Conservation (phyloP, 2,888 invertebrate species). For the Megaustenia siamemsis region DNA sequence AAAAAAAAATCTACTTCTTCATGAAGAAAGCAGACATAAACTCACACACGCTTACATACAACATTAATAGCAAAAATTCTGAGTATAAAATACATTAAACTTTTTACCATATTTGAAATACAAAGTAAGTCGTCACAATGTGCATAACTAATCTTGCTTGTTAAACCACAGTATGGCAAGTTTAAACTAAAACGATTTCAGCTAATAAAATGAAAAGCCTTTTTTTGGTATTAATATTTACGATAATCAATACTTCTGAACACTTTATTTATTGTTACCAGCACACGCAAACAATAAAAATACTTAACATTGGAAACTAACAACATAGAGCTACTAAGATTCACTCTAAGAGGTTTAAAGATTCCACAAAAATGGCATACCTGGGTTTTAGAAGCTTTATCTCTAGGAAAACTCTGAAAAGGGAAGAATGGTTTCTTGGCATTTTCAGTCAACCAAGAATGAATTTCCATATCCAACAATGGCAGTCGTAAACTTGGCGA, state of each 20-base stretch:
- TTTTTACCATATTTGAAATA: neutral
- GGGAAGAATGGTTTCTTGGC: slow-evolving; percentile 76
- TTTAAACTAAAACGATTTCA: no score
- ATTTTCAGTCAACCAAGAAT: slow-evolving; percentile 77
- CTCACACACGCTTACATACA: slow-evolving; percentile 19
- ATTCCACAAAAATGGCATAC: slow-evolving; percentile 60
- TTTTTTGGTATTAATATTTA: no score
- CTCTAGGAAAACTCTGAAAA: slow-evolving; percentile 74
- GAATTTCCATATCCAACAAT: slow-evolving; percentile 75
- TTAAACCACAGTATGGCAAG: no score
- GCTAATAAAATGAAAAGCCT: no score
- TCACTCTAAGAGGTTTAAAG: neutral
- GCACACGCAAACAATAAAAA: neutral
- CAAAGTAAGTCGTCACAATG: neutral
- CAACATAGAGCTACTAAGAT: slow-evolving; percentile 7
- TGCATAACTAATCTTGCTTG: neutral
- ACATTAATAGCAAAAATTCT: slow-evolving; percentile 21
- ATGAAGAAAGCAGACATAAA: slow-evolving; percentile 3
- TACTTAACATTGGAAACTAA: neutral
- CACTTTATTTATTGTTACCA: neutral
- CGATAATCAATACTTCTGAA: no score
- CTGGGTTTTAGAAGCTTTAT: slow-evolving; percentile 74
- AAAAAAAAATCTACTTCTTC: neutral
- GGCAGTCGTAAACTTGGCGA: slow-evolving; percentile 77
- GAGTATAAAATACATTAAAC: neutral